phyloP scores from a whole-genome alignment of 2,888 invertebrate species.

The Amiota minor region DNA sequence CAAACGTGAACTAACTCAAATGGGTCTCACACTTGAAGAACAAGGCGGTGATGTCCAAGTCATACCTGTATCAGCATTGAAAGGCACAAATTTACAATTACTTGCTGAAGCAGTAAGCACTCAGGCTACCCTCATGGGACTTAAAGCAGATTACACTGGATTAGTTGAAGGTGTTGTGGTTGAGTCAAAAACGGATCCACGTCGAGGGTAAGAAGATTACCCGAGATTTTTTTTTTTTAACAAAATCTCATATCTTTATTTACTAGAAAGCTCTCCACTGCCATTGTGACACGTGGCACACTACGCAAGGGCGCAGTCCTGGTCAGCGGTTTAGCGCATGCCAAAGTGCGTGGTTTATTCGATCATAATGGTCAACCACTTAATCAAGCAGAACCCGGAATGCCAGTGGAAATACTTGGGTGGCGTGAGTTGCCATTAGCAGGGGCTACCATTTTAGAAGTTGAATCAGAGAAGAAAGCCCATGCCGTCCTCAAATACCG shows the following conservation, averaged over 20 bases:
- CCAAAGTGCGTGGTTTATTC: constrained; percentile 86
- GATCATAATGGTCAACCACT: constrained; percentile 83
- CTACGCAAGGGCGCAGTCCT: constrained; percentile 83
- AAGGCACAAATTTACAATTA: constrained; percentile 83
- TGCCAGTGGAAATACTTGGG: constrained; percentile 89
- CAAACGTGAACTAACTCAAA: constrained; percentile 82
- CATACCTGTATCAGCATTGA: constrained; percentile 92
- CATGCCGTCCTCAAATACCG: constrained; percentile 81
- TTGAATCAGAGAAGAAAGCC: constrained; percentile 83
- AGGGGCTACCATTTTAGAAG: constrained; percentile 91
- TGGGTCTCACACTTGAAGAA: constrained; percentile 89
- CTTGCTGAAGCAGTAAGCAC: constrained; percentile 88
- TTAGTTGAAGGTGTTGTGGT: constrained; percentile 91
- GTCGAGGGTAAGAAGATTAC: constrained; percentile 76
- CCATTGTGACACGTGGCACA: constrained; percentile 89
- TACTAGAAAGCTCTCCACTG: constrained; percentile 85
- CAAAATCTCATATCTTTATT: neutral
- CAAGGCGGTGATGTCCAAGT: constrained; percentile 94
- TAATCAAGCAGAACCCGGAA: constrained; percentile 80
- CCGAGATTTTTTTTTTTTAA: neutral
- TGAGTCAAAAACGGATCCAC: constrained; percentile 84
- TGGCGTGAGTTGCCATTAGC: constrained; percentile 93
- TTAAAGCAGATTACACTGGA: constrained; percentile 88
- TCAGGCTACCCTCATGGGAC: constrained; percentile 90
- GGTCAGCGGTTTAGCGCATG: constrained; percentile 89